Base-by-base conservation (phyloP, 2,797 vertebrate genomes). In the Phalanger gymnotis region DNA sequence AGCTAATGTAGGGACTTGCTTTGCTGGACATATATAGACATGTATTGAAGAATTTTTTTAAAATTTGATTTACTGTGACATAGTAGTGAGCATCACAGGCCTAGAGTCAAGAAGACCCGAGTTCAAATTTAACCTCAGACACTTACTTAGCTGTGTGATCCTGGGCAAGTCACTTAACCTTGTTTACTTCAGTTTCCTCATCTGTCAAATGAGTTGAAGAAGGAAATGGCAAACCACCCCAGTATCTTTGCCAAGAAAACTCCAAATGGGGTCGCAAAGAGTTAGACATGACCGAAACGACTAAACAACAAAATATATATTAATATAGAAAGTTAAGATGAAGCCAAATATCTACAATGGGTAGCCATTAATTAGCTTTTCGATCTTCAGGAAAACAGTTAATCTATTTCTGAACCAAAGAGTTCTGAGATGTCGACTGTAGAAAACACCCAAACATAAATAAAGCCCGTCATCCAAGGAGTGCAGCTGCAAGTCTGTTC, bases 331-430 rank as follows among this genome's bases (percentile, higher is more conserved):
- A 53, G 30, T 31, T 22, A 34, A 2, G 5, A 58, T 0, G 47
- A 30, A 58, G 52, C 25, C 54, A 30, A 53, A 87, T 57, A 89
- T 1, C 53, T 54, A 56, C 30, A 12, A 2, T 55, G 0, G 4
- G 51, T 51, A 95, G 92, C 66, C 95, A 96, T 90, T 81, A 16
- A 90, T 47, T 91, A 5, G 90, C 30, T 47, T 55, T 1, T 96
- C 92, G 11, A 91, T 95, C 30, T 87, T 91, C 13, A 0, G 97
- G 98, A 97, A 97, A 94, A 97, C 94, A 93, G 96, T 97, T 98
- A 98, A 96, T 96, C 95, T 94, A 92, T 92, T 94, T 97, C 94
- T 81, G 40, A 91, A 66, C 95, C 55, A 40, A 90, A 66, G 95
- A 57, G 94, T 28, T 87, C 57, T 54, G 47, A 89, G 55, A 51